A percentile compares a stretch with the other conserved stretches of the same genome.
Evolutionary conservation across 2,888 invertebrate species (phyloP).

Genomic region (Orgyia antiqua): DNA sequence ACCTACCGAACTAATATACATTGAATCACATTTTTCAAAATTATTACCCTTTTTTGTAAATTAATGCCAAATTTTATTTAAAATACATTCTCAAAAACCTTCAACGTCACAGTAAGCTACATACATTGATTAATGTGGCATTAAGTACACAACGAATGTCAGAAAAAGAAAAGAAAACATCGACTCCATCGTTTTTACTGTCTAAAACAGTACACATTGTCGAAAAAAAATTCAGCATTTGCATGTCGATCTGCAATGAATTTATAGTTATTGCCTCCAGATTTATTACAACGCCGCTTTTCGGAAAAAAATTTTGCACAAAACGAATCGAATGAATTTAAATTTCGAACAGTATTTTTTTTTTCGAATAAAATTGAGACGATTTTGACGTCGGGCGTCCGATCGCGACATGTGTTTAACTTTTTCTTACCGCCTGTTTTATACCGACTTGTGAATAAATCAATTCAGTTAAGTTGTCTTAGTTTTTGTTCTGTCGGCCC

Average conservation of each 20-base stretch:
- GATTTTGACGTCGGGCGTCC: conserved; percentile 68
- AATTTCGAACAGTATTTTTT: conserved; percentile 75
- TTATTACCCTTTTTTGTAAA: no score
- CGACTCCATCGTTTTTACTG: conserved; percentile 36
- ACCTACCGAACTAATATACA: no score
- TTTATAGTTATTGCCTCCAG: conserved; percentile 74
- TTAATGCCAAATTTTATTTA: no score
- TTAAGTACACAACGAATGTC: no score
- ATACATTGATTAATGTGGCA: no score
- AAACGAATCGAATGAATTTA: conserved; percentile 70
- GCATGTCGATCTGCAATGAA: conserved; percentile 78
- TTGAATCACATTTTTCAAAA: no score
- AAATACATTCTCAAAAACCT: no score
- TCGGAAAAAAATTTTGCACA: conserved; percentile 59
- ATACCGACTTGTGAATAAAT: conserved; percentile 42
- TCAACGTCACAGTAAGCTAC: no score
- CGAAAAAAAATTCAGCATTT: conserved; percentile 72
- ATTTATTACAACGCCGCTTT: conserved; percentile 68
- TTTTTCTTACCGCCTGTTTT: conserved; percentile 30
- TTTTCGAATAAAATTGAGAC: conserved; percentile 72
- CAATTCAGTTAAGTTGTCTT: conserved; percentile 51
- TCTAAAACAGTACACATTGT: conserved; percentile 52
- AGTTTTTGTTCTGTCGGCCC: conserved; percentile 43
- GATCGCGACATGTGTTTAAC: conserved; percentile 53
- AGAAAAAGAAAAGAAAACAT: no score